Evolutionary conservation across 2,113 vertebrate species (phyloP).

Genomic region (Tetraodon nigroviridis): DNA sequence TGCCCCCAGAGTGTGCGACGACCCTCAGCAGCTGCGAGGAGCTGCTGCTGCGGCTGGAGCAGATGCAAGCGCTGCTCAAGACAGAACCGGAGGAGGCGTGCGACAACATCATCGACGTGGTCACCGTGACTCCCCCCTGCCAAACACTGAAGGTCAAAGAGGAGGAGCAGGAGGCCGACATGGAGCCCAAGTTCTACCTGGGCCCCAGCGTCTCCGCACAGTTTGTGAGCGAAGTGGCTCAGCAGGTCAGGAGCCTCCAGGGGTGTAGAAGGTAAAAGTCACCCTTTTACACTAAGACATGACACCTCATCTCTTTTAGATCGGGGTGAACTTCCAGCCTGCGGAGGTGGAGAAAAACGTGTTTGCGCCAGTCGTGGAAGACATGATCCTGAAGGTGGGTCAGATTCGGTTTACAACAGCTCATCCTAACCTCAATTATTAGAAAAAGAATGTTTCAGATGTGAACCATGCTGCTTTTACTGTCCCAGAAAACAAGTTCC

Average conservation of each 20-base stretch:
- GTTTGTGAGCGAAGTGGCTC: constrained; percentile 83
- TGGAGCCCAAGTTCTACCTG: constrained; percentile 86
- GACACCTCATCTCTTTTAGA: constrained; percentile 69
- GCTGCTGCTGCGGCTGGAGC: constrained; percentile 85
- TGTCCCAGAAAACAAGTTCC: not conserved
- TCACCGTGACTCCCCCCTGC: constrained; percentile 77
- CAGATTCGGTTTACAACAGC: not conserved
- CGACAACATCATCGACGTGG: constrained; percentile 84
- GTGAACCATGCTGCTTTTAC: constrained; percentile 17
- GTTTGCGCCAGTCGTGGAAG: constrained; percentile 87
- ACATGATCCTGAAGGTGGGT: constrained; percentile 94
- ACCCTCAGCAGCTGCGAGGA: constrained; percentile 83
- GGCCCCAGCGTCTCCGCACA: constrained; percentile 79
- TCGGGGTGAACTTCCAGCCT: constrained; percentile 88
- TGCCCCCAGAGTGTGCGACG: constrained; percentile 80
- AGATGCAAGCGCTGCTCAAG: constrained; percentile 88
- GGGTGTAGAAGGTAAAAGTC: no score
- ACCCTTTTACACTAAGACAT: not conserved
- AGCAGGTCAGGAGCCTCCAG: constrained; percentile 78
- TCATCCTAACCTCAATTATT: constrained; percentile 4
- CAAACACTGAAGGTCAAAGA: constrained; percentile 85
- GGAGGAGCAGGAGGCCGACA: constrained; percentile 85
- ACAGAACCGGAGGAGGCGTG: constrained; percentile 84
- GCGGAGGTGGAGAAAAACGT: constrained; percentile 88
- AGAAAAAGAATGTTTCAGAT: constrained; percentile 5